These are phyloP conservation scores for Ophioderma brevispina DNA, from an alignment of 35 echinoderm and acorn worm genomes.

Conservation along the genomic window DNA sequence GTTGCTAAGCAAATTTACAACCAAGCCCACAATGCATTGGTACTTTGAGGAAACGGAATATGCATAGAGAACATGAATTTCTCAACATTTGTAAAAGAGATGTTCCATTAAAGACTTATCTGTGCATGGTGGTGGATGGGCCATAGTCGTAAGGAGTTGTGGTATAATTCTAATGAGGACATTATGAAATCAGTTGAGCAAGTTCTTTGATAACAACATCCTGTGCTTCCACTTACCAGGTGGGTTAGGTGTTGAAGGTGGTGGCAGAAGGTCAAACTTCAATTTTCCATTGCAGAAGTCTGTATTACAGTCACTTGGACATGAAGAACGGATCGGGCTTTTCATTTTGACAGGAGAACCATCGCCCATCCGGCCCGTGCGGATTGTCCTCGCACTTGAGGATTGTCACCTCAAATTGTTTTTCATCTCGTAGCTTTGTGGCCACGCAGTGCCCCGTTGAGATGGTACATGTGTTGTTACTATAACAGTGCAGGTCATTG, in stretches of 20 bases:
- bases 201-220: neutral
- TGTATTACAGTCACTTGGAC: conserved; percentile 50
- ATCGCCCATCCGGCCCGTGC: conserved; percentile 13
- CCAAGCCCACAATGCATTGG: too few relatives aligned
- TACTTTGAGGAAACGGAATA: neutral
- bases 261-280: conserved; percentile 8
- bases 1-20: too few relatives aligned
- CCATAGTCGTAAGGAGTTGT: neutral
- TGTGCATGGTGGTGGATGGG: neutral
- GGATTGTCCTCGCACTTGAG: conserved; percentile 57
- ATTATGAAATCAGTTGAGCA: neutral
- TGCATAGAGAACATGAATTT: neutral
- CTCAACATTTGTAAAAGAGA: neutral
- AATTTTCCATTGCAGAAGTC: conserved; percentile 67
- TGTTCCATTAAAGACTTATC: neutral
- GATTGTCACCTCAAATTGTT: neutral
- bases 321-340: conserved; percentile 27
- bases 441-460: conserved; percentile 20
- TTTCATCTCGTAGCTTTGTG: conserved; percentile 30
- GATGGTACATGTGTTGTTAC: conserved; percentile 54
- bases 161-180: too few relatives aligned
- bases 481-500: neutral
- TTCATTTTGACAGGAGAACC: conserved; percentile 34
- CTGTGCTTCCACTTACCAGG: neutral
- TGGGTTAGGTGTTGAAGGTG: neutral